Base-by-base conservation (phyloP, 2,888 invertebrate genomes). In the Odontocerum albicorne region DNA sequence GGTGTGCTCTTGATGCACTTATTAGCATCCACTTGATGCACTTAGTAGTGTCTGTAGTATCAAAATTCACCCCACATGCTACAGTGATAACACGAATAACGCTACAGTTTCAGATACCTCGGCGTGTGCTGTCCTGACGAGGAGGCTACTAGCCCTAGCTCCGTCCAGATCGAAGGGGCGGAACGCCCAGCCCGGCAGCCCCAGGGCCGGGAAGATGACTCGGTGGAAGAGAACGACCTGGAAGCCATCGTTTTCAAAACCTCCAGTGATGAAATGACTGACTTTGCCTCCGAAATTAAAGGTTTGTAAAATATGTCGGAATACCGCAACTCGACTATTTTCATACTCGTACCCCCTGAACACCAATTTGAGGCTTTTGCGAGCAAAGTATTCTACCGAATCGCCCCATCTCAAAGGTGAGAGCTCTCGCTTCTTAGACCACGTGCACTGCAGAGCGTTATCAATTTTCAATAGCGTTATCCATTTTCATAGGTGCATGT, bases 41-140 rank as follows among this genome's bases (percentile, higher is more conserved):
- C n/a, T n/a, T n/a, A n/a, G n/a, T n/a, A n/a, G n/a, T n/a, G n/a
- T n/a, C n/a, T n/a, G n/a, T n/a, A n/a, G n/a, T n/a, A n/a, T n/a
- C n/a, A n/a, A n/a, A n/a, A n/a, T n/a, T n/a, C n/a, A n/a, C n/a
- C 39, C 39, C 39, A 13, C 8, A 7, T 16, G 17, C 10, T 21
- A 2, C 4, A 19, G 12, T 8, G 10, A 12, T 31, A 4, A 4
- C 4, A 31, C 31, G 4, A 15, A 2, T 3, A n/a, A 36, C 13
- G 15, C 3, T 36, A 22, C 22, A 6, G 19, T 15, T 17, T 10
- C 45, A 73, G 73, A 15, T 62, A 83, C 32, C 79, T 90, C 49
- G 90, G 90, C n/a, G 82, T 87, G 12, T 91, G 90, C 65, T 90
- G 90, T 64, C 85, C 86, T 0, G 84, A 85, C 47, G 73, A 75